Base-by-base conservation (phyloP, 2,797 vertebrate genomes). In the Brachymystax lenok region DNA sequence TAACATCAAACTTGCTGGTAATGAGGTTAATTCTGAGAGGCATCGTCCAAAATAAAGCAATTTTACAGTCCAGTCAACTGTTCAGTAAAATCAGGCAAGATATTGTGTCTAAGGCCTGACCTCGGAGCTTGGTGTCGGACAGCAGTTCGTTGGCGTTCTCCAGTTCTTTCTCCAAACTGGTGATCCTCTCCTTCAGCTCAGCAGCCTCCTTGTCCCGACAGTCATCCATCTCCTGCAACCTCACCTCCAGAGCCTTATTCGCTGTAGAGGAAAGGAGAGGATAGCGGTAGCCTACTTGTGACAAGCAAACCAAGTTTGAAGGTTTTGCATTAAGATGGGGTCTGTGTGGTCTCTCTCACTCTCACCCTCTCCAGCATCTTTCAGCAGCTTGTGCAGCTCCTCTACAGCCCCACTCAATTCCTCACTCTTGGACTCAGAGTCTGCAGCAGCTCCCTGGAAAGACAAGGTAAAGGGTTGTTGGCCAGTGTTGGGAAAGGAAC, bases 91-190 rank as follows among this genome's bases (percentile, higher is more conserved):
- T 74, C 61, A 46, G 3, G 28, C 63, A 68, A 1, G 0, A 12
- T 7, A 40, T 30, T 7, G 17, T 35, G 5, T 64, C 5, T 6
- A 2, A 72, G 19, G 28, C 40, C 86, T 76, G 70, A 99, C 98
- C 97, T 98, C 96, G 96, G 71, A 94, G 93, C 85, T 97, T 97
- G 0, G 94, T 94, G 71, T 96, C 95, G 0, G 96, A 97, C 71
- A 99, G 91, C 24, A 99, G 89, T 30, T 98, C 96, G 64, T 99
- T 99, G 71, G 97, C 97, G 1, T 98, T 98, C 84, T 98, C 96
- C 84, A 99, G 88, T 82, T 99, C 98, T 85, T 96, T 97, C 78
- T 98, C 97, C 54, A 99, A 89, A 76, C 92, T 93, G 75, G 84
- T 84, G 75, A 99, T 96, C 89, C 92, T 96, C 76, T 97, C 96